Conservation (phyloP, 2,888 invertebrate genomes). For the Amaurobius ferox region DNA sequence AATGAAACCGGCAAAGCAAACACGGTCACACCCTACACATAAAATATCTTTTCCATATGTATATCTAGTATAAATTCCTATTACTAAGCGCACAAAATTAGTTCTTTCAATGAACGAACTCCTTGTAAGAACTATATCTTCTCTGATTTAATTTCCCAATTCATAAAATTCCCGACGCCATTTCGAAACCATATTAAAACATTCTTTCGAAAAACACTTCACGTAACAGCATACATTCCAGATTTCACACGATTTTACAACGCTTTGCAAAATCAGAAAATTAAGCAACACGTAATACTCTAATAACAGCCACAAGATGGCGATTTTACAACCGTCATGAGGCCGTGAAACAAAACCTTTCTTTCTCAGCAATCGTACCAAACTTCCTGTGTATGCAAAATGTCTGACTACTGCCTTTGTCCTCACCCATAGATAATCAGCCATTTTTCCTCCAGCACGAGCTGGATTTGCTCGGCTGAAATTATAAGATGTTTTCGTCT, state of each 20-base stretch:
- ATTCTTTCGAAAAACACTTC: too few species aligned
- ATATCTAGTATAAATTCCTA: too few species aligned
- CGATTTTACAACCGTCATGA: not conserved
- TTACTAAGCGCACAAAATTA: too few species aligned
- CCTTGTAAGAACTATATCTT: too few species aligned
- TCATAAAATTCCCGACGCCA: too few species aligned
- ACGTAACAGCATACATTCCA: too few species aligned
- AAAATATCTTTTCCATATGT: too few species aligned
- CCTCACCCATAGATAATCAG: not conserved
- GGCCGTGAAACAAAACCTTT: not conserved
- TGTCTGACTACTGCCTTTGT: not conserved
- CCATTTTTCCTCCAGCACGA: not conserved
- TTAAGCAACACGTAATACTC: not conserved
- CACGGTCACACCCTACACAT: too few species aligned
- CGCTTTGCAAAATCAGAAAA: not conserved
- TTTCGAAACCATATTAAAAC: too few species aligned
- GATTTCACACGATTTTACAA: not conserved
- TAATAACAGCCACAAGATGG: not conserved
- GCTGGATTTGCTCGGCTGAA: not conserved
- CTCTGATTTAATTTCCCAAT: too few species aligned
- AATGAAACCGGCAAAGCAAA: too few species aligned
- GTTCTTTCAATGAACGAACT: too few species aligned
- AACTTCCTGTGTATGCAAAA: not conserved
- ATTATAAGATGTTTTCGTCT: conserved; percentile 36
- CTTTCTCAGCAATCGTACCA: not conserved